Evolutionary conservation across 2,113 vertebrate genomes (phyloP), one percentile per base, ranked within the genome.

Genomic region (Gorilla gorilla): DNA sequence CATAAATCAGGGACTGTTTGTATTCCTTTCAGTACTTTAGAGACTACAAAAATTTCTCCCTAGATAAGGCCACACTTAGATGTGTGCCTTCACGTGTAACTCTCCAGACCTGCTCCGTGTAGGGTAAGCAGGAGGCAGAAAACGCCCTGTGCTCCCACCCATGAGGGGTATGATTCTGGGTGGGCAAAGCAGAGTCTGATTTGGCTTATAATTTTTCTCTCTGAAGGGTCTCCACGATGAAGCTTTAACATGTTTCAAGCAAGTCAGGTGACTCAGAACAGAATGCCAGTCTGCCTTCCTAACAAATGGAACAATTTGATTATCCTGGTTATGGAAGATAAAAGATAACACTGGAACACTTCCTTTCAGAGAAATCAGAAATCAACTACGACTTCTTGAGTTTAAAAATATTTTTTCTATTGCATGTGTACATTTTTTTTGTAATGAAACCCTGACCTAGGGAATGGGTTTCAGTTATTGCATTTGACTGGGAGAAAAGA

Each of bases 401-500:
- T 94, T 97, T 96, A 94, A 89, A 97, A 97, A 95, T 72, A 84
- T 95, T 98, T 90, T 90, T 97, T 94, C 92, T 88, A 86, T 68
- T 43, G 22, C 86, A 84, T 61, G 90, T 95, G 94, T 82, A 55
- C 81, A 70, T 98, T 97, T 97, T 97, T 95, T 96, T 93, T 70
- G 89, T 96, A 96, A 98, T 98, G 96, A 97, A 97, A 98, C 90
- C 94, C 94, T 96, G 96, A 98, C 89, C 97, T 94, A 90, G 97
- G 90, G 97, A 80, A 97, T 97, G 97, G 96, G 90, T 90, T 98
- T 96, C 97, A 52, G 94, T 80, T 94, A 93, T 22, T n/a, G 93
- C 91, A 95, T 97, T 90, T 83, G 91, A 82, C 70, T 72, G 18
- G 0, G 9, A 94, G 72, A 90, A 96, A 95, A 91, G 88, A 30